Evolutionary conservation across 2,888 invertebrate species (phyloP), one percentile per base, ranked within the genome.

Genomic region (Calliphora vomitoria): DNA sequence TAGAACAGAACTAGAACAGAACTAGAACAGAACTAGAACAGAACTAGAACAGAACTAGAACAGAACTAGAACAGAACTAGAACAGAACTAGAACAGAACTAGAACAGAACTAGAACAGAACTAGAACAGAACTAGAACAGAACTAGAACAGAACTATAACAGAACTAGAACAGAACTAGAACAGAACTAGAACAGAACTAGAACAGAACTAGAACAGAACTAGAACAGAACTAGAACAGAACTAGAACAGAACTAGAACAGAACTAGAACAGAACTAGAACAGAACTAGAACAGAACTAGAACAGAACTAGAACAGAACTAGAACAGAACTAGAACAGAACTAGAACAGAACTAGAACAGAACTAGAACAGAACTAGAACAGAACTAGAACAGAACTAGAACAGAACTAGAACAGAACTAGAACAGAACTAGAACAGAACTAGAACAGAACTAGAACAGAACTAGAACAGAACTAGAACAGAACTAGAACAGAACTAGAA

Each of bases 291-390:
- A 47, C 47, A n/a, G 47, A 47, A 47, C 47, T 47, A 47, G 47
- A 47, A 47, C 47, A n/a, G 47, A 44, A 47, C 47, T 47, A 47
- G 47, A 47, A 47, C 47, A n/a, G 47, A 47, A 50, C 50, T 50
- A 50, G n/a, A 50, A 50, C 50, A 5, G 50, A 50, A 50, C 50
- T 50, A 50, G 50, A 50, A n/a, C 50, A 5, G 50, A 50, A 50
- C 50, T 50, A 50, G 50, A 50, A 50, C 50, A 5, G 50, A 50
- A 50, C 50, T 50, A 50, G 50, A 50, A 50, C 50, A 5, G 50
- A 50, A 50, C 50, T n/a, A 50, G 50, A 50, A 50, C 50, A n/a
- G 15, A 47, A 47, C 47, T 47, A 47, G 47, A 47, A 55, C 18
- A 20, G 20, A 55, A 55, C 53, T 55, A 20, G 55, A 55, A 20